Conservation (phyloP, 2,113 vertebrate genomes). For the Chloroceryle aenea region DNA sequence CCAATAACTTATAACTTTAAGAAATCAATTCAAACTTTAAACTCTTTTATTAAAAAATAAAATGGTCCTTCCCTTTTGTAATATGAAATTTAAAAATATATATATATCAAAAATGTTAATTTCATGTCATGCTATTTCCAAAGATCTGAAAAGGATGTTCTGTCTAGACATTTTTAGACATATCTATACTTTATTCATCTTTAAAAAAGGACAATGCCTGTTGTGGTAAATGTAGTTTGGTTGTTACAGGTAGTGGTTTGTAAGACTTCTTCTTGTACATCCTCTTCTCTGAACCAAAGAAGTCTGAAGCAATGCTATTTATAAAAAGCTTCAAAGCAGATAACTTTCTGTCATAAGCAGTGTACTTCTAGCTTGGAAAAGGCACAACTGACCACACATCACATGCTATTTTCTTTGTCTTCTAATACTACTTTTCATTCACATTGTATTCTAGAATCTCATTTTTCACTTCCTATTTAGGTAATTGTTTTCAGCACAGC, state of each 20-base stretch:
- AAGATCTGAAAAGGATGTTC: slow-evolving; percentile 21
- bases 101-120: background rate
- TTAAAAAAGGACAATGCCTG: background rate
- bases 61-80: background rate
- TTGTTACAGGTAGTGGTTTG: slow-evolving; percentile 11
- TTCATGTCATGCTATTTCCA: background rate
- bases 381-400: background rate
- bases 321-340: background rate
- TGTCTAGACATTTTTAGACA: background rate
- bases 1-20: background rate
- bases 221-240: background rate
- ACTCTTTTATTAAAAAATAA: background rate
- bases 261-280: background rate
- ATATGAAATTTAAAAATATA: background rate
- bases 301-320: background rate
- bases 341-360: background rate
- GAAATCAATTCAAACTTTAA: background rate
- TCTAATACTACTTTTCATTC: background rate
- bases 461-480: background rate
- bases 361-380: background rate
- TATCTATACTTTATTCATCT: background rate
- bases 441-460: background rate
- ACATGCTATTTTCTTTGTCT: background rate
- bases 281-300: slow-evolving; percentile 1
- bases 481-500: background rate